Evolutionary conservation across 2,888 invertebrate genomes (phyloP).

Genomic region (Zygogramma bicolorata): DNA sequence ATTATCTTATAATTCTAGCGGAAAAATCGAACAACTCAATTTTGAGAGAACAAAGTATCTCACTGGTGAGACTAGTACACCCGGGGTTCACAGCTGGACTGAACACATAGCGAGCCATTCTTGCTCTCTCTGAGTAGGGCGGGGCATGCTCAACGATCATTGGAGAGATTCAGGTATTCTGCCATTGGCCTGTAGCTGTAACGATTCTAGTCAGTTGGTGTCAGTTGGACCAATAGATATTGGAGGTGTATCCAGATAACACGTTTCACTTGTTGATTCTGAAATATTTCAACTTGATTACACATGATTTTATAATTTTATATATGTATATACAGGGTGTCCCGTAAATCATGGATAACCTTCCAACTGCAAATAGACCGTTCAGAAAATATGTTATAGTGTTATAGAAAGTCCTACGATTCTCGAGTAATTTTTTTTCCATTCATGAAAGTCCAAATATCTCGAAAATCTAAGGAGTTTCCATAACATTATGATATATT

Average conservation of each 20-base stretch:
- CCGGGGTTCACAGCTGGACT: constrained; percentile 67
- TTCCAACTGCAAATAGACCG: too few relatives aligned
- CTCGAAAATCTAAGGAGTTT: too few relatives aligned
- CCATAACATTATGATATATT: too few relatives aligned
- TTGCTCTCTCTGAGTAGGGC: constrained; percentile 47
- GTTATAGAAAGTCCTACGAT: too few relatives aligned
- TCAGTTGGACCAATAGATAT: constrained; percentile 47
- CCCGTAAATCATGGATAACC: too few relatives aligned
- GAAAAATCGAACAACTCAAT: constrained; percentile 30
- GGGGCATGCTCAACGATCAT: constrained; percentile 42
- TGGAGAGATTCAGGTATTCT: constrained; percentile 50
- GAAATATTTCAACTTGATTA: not conserved
- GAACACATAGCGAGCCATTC: constrained; percentile 61
- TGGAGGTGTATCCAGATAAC: constrained; percentile 50
- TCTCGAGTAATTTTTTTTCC: too few relatives aligned
- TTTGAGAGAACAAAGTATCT: constrained; percentile 23
- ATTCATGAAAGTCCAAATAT: too few relatives aligned
- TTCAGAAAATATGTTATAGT: too few relatives aligned
- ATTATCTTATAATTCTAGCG: too few relatives aligned
- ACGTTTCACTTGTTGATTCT: constrained; percentile 59
- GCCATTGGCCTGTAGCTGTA: constrained; percentile 56
- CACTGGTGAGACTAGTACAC: constrained; percentile 55
- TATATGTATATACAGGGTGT: too few relatives aligned
- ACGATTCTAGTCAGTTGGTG: constrained; percentile 42
- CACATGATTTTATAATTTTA: not conserved